Percentiles rank a stretch among this genome's conserved stretches.
Conservation (phyloP, 2,113 vertebrate species). For the Bucco capensis region DNA sequence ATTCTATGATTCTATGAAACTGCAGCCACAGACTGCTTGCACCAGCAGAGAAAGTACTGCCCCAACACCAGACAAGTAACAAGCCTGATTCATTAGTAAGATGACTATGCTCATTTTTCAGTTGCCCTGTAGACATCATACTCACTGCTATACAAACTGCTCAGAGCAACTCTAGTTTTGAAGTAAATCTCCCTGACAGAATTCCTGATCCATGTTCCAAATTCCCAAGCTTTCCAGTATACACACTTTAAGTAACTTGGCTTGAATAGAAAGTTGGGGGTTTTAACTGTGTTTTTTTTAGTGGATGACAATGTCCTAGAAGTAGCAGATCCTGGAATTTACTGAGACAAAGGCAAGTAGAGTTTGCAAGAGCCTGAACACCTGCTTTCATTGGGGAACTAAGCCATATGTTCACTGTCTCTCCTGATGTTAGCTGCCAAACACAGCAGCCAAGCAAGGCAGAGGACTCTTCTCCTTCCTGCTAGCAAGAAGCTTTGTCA, state of each 20-base stretch:
- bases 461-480: neutral
- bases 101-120: neutral
- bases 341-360: neutral
- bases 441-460: neutral
- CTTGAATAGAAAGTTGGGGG: neutral
- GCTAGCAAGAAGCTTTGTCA: neutral
- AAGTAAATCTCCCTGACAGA: neutral
- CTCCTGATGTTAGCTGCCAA: neutral
- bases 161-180: neutral
- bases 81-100: neutral
- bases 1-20: too few relatives aligned
- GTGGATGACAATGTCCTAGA: neutral
- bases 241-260: neutral
- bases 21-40: neutral
- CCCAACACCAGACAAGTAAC: neutral
- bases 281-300: neutral
- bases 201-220: neutral
- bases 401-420: neutral
- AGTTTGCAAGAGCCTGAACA: neutral
- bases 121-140: neutral
- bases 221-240: neutral
- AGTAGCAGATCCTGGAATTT: neutral
- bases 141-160: neutral
- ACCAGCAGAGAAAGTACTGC: neutral
- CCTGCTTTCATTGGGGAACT: neutral